Base-by-base conservation (phyloP, 1,140 invertebrate genomes). In the Triops cancriformis region DNA sequence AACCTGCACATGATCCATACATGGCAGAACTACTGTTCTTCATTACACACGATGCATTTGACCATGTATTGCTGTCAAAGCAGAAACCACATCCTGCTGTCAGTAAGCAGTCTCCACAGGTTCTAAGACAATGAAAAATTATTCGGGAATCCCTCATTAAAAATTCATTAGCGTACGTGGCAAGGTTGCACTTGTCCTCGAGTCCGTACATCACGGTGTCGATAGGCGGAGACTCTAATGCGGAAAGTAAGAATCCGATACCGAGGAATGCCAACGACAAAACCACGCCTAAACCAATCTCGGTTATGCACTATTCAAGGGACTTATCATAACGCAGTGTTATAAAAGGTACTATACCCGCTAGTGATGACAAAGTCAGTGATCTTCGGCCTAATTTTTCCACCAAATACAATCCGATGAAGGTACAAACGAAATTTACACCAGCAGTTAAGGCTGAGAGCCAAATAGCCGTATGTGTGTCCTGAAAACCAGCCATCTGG, bases 401-500 rank as follows among this genome's bases (percentile, higher is more conserved):
- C 4, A 91, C 88, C 6, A 90, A 82, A 80, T 84, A 85, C 73
- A 91, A 82, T 27, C 89, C 89, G 77, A 89, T 82, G 72, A 91
- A 85, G 3, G 88, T 88, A 78, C 86, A 88, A 3, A 88, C 42
- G 80, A 89, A 89, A 81, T 90, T 89, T 73, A 89, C 85, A 26
- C 83, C 82, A 26, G 88, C 83, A 27, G 86, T 88, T 10, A 85
- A 84, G 4, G 88, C 86, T 0, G 89, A 85, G 74, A 91, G 82
- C 89, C 89, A 91, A 80, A 91, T 89, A n/a, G 88, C 88, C 6
- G 83, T 82, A 28, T 85, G 84, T 41, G 86, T 83, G 78, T 87
- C 86, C 31, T 84, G 82, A 4, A 90, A 84, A 31, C 90, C 89
- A 1, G 89, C 86, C 85, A 89, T 89, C 73, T 87, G 84, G 77